phyloP scores from a whole-genome alignment of 2,888 invertebrate genomes.

The Caenorhabditis parvicauda region DNA sequence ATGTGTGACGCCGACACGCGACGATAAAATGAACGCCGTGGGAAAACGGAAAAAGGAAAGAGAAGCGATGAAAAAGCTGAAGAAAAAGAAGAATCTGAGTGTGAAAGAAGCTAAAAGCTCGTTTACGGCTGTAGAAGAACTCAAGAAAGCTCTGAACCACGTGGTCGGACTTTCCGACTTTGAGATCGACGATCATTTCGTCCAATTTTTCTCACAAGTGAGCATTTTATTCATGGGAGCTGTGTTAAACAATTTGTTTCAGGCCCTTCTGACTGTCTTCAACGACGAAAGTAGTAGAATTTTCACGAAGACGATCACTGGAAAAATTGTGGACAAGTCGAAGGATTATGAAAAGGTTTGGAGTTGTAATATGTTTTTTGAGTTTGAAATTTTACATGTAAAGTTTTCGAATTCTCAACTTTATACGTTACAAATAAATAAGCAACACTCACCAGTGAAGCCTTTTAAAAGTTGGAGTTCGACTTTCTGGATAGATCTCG shows the following conservation, averaged over 20 bases:
- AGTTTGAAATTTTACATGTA: not conserved
- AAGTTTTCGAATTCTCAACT: no score
- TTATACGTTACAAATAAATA: no score
- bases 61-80: slow-evolving; percentile 19
- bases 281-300: slow-evolving; percentile 18
- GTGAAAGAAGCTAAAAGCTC: slow-evolving; percentile 9
- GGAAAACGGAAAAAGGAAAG: slow-evolving; percentile 22
- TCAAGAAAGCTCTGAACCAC: slow-evolving; percentile 12
- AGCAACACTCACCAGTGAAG: no score
- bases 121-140: slow-evolving; percentile 12
- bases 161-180: slow-evolving; percentile 21
- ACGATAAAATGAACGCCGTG: slow-evolving; percentile 20
- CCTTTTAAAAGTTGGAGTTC: no score
- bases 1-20: slow-evolving; percentile 13
- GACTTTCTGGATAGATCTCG: no score
- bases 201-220: slow-evolving; percentile 19
- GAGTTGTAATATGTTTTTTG: not conserved
- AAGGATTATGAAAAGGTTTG: slow-evolving; percentile 14
- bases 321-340: slow-evolving; percentile 21
- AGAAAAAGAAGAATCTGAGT: slow-evolving; percentile 15
- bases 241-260: not conserved
- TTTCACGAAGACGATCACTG: slow-evolving; percentile 17
- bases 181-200: slow-evolving; percentile 11
- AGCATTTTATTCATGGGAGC: not conserved
- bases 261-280: slow-evolving; percentile 17